phyloP scores from a whole-genome alignment of 2,888 invertebrate genomes.

The Drosophila kokeensis region DNA sequence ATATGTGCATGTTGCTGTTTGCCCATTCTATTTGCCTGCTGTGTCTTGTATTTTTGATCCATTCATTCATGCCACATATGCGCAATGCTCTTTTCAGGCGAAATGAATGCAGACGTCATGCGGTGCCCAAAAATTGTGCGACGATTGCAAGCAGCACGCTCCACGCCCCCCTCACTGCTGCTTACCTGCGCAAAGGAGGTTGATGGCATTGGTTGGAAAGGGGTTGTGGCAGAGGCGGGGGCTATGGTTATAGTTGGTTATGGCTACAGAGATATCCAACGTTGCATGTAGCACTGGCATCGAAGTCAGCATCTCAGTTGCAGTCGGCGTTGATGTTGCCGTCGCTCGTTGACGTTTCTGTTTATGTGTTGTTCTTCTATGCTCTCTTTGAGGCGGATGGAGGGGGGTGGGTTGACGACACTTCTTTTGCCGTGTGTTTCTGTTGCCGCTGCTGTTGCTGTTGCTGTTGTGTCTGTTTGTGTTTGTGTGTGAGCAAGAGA shows the following conservation, averaged over 20 bases:
- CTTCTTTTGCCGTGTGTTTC: slow-evolving; percentile 46
- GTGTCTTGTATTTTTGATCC: slow-evolving; percentile 3
- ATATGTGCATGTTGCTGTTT: neutral
- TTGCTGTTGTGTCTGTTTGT: slow-evolving; percentile 21
- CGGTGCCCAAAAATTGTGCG: slow-evolving; percentile 31
- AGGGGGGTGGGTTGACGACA: slow-evolving; percentile 4
- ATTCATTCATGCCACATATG: neutral
- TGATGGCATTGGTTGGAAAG: neutral
- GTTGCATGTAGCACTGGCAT: slow-evolving; percentile 48
- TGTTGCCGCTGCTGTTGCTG: slow-evolving; percentile 9
- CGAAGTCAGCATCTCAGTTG: slow-evolving; percentile 43
- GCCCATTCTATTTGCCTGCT: neutral
- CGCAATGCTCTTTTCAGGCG: slow-evolving; percentile 20
- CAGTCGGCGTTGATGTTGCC: slow-evolving; percentile 41
- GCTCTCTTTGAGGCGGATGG: slow-evolving; percentile 22
- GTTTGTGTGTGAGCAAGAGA: slow-evolving; percentile 70
- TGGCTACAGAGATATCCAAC: slow-evolving; percentile 44
- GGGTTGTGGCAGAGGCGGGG: neutral
- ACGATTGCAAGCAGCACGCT: slow-evolving; percentile 6
- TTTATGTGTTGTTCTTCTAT: slow-evolving; percentile 39
- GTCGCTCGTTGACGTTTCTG: slow-evolving; percentile 63
- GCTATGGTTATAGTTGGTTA: slow-evolving; percentile 18
- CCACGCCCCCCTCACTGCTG: neutral
- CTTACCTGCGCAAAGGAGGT: slow-evolving; percentile 2
- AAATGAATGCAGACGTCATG: slow-evolving; percentile 23